Percentiles rank a stretch among this genome's conserved stretches.
Evolutionary conservation across 2,797 vertebrate species (phyloP).

Genomic region (Calcarius lapponicus): DNA sequence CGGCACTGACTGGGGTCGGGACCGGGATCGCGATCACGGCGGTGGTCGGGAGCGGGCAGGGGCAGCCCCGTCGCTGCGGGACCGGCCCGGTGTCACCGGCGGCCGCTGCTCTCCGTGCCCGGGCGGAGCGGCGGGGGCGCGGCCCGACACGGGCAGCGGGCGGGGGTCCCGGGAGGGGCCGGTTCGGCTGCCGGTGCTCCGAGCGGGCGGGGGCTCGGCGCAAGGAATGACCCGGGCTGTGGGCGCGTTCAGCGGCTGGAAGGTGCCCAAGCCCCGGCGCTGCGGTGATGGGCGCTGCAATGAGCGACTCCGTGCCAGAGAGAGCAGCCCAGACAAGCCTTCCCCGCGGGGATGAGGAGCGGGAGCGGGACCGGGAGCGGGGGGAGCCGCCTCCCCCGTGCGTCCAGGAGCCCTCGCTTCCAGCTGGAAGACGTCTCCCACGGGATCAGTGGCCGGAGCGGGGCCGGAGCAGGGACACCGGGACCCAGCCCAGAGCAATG

Average conservation of each 20-base stretch:
- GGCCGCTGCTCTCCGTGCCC: not conserved
- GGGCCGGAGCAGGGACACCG: not conserved
- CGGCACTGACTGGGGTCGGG: too few relatives aligned
- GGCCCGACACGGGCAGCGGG: not conserved
- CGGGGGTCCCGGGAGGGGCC: not conserved
- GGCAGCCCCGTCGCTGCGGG: too few relatives aligned
- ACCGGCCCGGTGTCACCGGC: not conserved
- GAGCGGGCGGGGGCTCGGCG: not conserved
- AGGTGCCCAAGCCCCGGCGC: not conserved
- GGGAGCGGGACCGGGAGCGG: not conserved
- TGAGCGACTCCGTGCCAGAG: not conserved
- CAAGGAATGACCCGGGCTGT: fast-evolving
- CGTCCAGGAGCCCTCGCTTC: not conserved
- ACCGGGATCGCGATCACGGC: not conserved
- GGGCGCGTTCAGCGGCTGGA: not conserved
- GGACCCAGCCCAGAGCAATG: not conserved
- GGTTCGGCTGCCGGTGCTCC: not conserved
- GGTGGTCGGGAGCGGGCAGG: not conserved
- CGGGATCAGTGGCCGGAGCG: not conserved
- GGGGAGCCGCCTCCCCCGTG: not conserved
- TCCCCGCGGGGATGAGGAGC: not conserved
- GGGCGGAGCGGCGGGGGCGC: not conserved
- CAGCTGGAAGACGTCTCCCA: not conserved
- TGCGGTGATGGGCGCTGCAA: not conserved
- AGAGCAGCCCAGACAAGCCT: not conserved